Conservation (phyloP, 1,140 invertebrate genomes). For the Ceratina calcarata region DNA sequence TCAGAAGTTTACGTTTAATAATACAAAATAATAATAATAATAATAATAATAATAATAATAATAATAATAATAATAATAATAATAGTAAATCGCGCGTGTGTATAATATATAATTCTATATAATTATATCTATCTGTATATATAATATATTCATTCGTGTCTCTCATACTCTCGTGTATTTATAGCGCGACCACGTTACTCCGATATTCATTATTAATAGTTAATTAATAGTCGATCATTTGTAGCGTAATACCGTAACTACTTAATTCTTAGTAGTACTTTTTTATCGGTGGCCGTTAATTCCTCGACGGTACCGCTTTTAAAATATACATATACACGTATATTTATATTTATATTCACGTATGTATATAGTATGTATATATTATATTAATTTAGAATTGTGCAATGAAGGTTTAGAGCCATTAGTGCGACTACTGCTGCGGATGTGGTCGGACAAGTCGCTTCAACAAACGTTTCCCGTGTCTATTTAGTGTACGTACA, state of each 20-base stretch:
- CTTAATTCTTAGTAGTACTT: conserved; percentile 52
- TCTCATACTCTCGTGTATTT: conserved; percentile 42
- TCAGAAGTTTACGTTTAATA: conserved; percentile 61
- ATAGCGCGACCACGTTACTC: conserved; percentile 31
- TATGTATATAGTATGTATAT: conserved; percentile 36
- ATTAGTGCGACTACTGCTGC: conserved; percentile 72
- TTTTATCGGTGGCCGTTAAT: background rate
- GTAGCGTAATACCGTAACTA: conserved; percentile 40
- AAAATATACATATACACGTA: conserved; percentile 57
- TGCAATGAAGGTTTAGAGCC: conserved; percentile 73
- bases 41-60: conserved; percentile 44
- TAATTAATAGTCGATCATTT: conserved; percentile 30
- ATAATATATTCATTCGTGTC: background rate
- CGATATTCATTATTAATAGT: conserved; percentile 45
- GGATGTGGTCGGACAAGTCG: conserved; percentile 66
- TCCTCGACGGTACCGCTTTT: conserved; percentile 21
- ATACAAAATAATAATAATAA: conserved; percentile 48
- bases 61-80: conserved; percentile 5
- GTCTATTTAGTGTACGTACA: conserved; percentile 11
- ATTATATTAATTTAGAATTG: conserved; percentile 71
- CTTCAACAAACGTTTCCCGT: conserved; percentile 16
- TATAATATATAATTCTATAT: too few relatives aligned
- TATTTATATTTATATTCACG: conserved; percentile 45
- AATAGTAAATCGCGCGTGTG: background rate
- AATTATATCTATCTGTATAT: too few relatives aligned